phyloP scores from a whole-genome alignment of 2,113 vertebrate genomes.

The Pyxicephalus adspersus region DNA sequence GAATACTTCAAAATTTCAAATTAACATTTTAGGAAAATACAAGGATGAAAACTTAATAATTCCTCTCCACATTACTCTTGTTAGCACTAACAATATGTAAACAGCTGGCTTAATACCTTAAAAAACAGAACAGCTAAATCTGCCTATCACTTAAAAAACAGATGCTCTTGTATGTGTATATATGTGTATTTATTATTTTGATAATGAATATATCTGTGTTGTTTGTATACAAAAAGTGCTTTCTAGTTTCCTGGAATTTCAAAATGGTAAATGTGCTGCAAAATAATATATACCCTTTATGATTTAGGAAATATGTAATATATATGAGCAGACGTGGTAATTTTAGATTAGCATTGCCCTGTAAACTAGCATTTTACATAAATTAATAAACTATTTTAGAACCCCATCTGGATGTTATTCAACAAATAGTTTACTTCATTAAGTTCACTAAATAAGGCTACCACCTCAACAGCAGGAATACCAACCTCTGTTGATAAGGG shows the following conservation, averaged over 20 bases:
- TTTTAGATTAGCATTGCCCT: slow-evolving; percentile 4
- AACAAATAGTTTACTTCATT: slow-evolving; percentile 36
- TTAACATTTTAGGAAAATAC: no score
- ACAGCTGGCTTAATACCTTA: neutral
- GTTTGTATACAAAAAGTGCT: neutral
- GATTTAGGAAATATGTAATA: neutral
- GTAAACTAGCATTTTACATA: neutral
- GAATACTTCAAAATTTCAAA: no score
- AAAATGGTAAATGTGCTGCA: neutral
- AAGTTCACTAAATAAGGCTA: slow-evolving; percentile 17
- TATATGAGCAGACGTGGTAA: slow-evolving; percentile 3
- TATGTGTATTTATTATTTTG: neutral
- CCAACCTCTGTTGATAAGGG: slow-evolving; percentile 25
- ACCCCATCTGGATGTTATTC: slow-evolving; percentile 47
- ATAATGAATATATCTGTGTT: neutral
- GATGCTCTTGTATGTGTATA: neutral
- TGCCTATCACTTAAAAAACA: neutral
- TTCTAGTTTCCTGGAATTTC: neutral
- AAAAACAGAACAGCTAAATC: neutral
- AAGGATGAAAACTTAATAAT: neutral
- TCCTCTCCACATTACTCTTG: neutral
- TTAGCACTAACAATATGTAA: neutral
- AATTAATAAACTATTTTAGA: slow-evolving; percentile 43
- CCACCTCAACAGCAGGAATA: slow-evolving; percentile 50
- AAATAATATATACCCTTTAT: neutral